phyloP scores from a whole-genome alignment of 2,888 invertebrate species.

The Nomada fabriciana region DNA sequence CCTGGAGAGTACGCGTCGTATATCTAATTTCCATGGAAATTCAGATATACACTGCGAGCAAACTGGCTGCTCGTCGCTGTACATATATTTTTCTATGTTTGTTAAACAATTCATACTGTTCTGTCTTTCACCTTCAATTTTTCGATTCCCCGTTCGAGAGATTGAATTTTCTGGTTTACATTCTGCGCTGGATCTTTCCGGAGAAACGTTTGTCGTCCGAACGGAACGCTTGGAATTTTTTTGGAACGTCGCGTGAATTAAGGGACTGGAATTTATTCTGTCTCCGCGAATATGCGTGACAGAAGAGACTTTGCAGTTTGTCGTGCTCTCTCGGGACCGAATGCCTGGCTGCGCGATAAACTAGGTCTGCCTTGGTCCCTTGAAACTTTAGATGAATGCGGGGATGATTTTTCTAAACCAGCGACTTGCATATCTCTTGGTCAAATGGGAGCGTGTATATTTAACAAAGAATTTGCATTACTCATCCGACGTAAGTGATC shows the following conservation, averaged over 20 bases:
- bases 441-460: too few relatives aligned
- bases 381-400: neutral
- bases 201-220: slow-evolving; percentile 14
- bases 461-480: too few relatives aligned
- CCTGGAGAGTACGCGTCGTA: slow-evolving; percentile 21
- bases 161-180: neutral
- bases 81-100: neutral
- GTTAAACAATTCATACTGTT: slow-evolving; percentile 19
- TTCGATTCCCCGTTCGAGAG: neutral
- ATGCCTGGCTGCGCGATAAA: neutral
- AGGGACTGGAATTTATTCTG: neutral
- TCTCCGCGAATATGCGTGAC: neutral
- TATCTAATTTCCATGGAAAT: slow-evolving; percentile 20
- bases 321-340: neutral
- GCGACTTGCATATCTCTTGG: neutral
- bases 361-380: neutral
- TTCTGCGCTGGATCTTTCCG: neutral
- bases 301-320: slow-evolving; percentile 3
- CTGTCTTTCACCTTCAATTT: slow-evolving; percentile 1
- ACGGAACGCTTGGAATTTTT: neutral
- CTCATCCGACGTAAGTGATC: too few relatives aligned
- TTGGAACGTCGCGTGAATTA: neutral
- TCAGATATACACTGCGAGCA: slow-evolving; percentile 4
- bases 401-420: slow-evolving; percentile 2
- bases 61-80: neutral